Evolutionary conservation across 2,888 invertebrate species (phyloP), one percentile per base, ranked within the genome.

Genomic region (Polia nebulosa): DNA sequence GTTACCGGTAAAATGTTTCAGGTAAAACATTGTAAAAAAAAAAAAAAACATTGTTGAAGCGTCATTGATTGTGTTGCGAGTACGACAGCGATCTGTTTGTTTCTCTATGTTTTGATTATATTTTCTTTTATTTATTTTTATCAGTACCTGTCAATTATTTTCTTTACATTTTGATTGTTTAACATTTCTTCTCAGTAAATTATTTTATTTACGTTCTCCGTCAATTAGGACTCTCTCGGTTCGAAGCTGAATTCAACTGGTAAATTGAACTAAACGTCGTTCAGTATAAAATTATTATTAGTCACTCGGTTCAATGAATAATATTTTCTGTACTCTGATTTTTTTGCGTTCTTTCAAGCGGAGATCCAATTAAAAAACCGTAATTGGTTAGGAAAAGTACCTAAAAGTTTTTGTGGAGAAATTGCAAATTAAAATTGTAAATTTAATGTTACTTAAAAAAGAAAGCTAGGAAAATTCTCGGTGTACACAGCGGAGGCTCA

Each of bases 1-100:
- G 57, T 58, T 79, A 36, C 17, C 8, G 49, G 60, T 72, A 20
- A 61, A 74, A 75, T 70, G 47, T 29, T 60, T 34, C 34, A 70
- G 62, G 47, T 70, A 69, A 41, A 61, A 64, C 60, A 34, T 76
- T 64, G 47, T 71, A n/a, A n/a, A n/a, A n/a, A n/a, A n/a, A n/a
- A n/a, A n/a, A n/a, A n/a, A 69, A 41, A 61, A 64, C 60, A 34
- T 76, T 64, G 47, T 71, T 52, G 4, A 32, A 57, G 4, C 36
- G 32, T 59, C 73, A 72, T 49, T 59, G 58, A 66, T 59, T 66
- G 58, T 72, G 36, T 53, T 25, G 34, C 29, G n/a, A n/a, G n/a
- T n/a, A n/a, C n/a, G 73, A 72, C 72, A 64, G 56, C 56, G 41
- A 13, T 53, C 34, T 55, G 27, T 56, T 53, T 59, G 52, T 39